Conservation (phyloP, 2,797 vertebrate genomes). For the Schizopygopsis malacanthus region DNA sequence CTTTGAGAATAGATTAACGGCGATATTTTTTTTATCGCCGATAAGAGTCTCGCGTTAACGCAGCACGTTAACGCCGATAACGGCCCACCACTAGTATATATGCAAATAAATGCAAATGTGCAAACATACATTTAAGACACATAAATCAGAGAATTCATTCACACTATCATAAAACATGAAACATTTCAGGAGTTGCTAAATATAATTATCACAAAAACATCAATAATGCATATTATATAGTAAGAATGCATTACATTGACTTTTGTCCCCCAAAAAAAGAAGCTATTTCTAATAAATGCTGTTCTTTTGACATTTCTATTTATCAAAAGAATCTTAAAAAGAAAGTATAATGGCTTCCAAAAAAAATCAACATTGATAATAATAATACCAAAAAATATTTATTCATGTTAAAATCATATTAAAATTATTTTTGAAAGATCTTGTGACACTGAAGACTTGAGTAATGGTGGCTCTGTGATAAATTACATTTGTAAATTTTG, state of each 20-base stretch:
- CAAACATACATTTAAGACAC: neutral
- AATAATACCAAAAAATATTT: neutral
- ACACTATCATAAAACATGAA: neutral
- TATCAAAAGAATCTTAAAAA: neutral
- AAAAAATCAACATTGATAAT: neutral
- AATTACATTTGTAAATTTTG: too few species aligned
- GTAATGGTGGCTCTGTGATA: too few species aligned
- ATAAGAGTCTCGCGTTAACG: too few species aligned
- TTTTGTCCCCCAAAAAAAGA: neutral
- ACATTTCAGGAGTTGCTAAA: neutral
- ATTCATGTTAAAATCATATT: neutral
- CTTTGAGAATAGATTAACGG: too few species aligned
- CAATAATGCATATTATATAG: neutral
- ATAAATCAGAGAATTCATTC: neutral
- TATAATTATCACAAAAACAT: neutral
- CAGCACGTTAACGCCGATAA: too few species aligned
- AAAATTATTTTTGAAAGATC: neutral
- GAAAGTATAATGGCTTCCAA: neutral
- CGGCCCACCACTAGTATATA: too few species aligned
- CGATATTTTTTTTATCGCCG: too few species aligned
- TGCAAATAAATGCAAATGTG: constrained; percentile 2
- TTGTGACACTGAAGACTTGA: too few species aligned
- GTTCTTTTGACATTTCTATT: neutral
- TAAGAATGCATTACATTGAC: neutral
- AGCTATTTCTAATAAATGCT: neutral